Evolutionary conservation across 2,113 vertebrate genomes (phyloP).

Genomic region (Acrocephalus arundinaceus): DNA sequence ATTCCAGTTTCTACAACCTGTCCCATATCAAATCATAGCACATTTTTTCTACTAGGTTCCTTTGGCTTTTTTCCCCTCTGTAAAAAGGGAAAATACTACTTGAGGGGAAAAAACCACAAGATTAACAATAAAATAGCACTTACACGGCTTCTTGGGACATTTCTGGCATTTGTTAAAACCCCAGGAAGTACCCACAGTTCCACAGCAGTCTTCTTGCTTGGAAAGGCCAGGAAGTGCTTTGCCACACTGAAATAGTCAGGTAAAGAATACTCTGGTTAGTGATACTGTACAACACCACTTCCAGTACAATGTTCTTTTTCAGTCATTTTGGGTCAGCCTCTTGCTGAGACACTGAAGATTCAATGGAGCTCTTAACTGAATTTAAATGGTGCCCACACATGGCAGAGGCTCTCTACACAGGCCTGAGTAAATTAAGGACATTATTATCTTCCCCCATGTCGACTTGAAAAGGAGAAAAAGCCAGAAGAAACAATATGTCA

Average conservation of each 20-base stretch:
- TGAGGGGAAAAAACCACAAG: not conserved
- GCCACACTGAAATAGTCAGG: conserved; percentile 85
- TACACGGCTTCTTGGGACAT: conserved; percentile 92
- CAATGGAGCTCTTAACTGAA: not conserved
- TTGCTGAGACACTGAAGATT: not conserved
- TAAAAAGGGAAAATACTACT: not conserved
- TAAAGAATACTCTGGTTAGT: conserved; percentile 59
- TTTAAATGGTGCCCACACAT: not conserved
- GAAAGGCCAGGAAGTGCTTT: conserved; percentile 95
- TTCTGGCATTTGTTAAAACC: conserved; percentile 98
- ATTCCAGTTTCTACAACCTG: not conserved
- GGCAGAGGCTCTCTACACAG: not conserved
- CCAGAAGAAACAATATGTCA: not conserved
- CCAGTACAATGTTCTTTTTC: not conserved
- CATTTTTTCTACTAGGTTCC: not conserved
- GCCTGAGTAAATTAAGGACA: not conserved
- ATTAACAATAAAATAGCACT: conserved; percentile 63
- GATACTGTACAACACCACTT: not conserved
- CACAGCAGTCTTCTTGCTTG: conserved; percentile 97
- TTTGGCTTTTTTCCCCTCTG: not conserved
- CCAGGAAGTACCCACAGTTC: conserved; percentile 94
- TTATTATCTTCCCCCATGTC: not conserved
- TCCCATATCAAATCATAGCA: not conserved
- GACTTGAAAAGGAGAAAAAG: not conserved
- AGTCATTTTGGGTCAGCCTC: not conserved